Conservation (phyloP, 35 echinoderm and acorn worm genomes). For the Lytechinus pictus region DNA sequence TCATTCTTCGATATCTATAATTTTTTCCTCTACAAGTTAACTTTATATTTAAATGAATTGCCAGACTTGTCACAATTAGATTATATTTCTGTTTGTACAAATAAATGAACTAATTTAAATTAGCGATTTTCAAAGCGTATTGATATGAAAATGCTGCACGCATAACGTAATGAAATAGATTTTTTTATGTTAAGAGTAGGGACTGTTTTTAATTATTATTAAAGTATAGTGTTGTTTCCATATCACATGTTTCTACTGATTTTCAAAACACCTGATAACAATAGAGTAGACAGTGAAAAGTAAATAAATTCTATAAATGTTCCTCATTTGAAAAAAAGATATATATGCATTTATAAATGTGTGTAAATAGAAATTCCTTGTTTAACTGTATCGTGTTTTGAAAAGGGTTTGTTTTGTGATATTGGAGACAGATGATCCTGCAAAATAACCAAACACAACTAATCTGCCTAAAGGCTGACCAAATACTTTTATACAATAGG, state of each 20-base stretch:
- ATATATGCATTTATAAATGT: background rate
- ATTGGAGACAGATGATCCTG: background rate
- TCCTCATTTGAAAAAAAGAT: background rate
- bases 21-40: background rate
- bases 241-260: background rate
- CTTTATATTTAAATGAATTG: background rate
- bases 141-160: constrained; percentile 2
- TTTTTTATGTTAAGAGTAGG: background rate
- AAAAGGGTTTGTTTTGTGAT: background rate
- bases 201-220: background rate
- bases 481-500: background rate
- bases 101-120: background rate
- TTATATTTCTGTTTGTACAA: background rate
- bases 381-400: background rate
- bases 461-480: constrained; percentile 15
- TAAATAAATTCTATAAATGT: background rate
- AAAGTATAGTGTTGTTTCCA: too few species aligned
- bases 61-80: constrained; percentile 18
- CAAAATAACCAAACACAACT: background rate
- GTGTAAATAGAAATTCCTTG: background rate
- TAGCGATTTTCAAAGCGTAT: background rate
- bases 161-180: background rate
- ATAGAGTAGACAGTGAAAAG: background rate
- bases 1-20: background rate
- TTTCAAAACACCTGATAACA: background rate